Evolutionary conservation across 2,797 vertebrate species (phyloP), one percentile per base, ranked within the genome.

Genomic region (Macrochelys suwanniensis): DNA sequence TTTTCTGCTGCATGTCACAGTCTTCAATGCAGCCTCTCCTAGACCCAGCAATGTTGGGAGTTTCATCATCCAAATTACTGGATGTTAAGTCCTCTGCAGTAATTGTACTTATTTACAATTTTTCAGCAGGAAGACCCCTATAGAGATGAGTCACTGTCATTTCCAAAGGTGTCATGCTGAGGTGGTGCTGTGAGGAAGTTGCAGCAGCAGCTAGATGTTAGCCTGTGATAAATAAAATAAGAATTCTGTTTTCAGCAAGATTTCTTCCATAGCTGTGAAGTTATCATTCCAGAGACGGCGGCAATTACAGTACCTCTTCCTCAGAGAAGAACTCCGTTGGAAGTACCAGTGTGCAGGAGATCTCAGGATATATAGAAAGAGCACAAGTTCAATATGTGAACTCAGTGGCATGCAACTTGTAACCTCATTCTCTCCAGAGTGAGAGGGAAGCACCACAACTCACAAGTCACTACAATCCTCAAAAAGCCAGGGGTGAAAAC

Each of bases 101-200:
- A 97, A 97, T 96, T 88, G 85, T 92, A 94, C 96, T 97, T 96
- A 97, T 96, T 97, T 98, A 92, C 84, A 97, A 79, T 94, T 92
- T 87, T 96, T 96, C 93, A 93, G 95, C 90, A 97, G 91, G 91
- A 97, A 97, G 96, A 98, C 96, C 96, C 96, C 96, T 96, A 95
- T 93, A 83, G 96, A 76, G 94, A 97, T 97, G 96, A 98, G 91
- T 98, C 96, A 98, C 94, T 95, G 26, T 92, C 88, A 79, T 89
- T 94, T 91, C 89, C 93, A 97, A 93, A 91, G 92, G 92, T 84
- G 89, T 82, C 94, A 71, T 84, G 93, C 90, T 93, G 93, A 97
- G 93, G 94, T 92, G 54, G 53, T 65, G 93, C 57, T 88, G 88
- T 95, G 92, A 97, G 94, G 96, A 93, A 92, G 78, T 95, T 82